Base-by-base conservation (phyloP, 2,113 vertebrate species). In the Centrocercus urophasianus region DNA sequence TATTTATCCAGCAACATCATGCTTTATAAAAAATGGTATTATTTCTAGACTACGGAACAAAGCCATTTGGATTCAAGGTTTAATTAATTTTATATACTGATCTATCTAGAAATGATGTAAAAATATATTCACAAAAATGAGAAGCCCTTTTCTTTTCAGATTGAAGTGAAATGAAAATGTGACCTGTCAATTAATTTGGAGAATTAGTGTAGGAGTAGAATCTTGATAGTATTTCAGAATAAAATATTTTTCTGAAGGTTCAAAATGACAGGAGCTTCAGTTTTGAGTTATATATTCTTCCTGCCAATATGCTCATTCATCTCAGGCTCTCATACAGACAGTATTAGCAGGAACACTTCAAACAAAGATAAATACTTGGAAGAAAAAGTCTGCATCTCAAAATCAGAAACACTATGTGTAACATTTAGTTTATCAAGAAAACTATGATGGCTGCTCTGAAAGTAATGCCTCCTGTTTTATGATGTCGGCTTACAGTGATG, bases 281-380 rank as follows among this genome's bases (percentile, higher is more conserved):
- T 78, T 90, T 91, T 85, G 76, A 87, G 74, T 83, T 22, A 10
- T 85, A 18, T 56, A 61, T 92, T 93, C 85, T 85, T 52, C 45
- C 43, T 48, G 56, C 80, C 80, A 90, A 85, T 85, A 56, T 61
- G 65, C 22, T 85, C n/a, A 92, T 93, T 90, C 38, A 78, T 93
- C 89, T 86, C 52, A 54, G 27, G 52, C 52, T 54, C 27, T 8
- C 27, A 54, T 28, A 60, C 34, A 84, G 64, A 56, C 42, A 42
- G 15, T 77, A 83, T 63, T 89, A 93, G 56, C 38, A 74, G 60
- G 57, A 87, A 89, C 43, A 81, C 92, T 95, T 93, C 65, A 92
- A 93, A 83, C 27, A 83, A 87, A 94, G 88, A 96, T 73, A 91
- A 95, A 96, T 83, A 83, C 71, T 89, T 89, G 48, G 52, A 59